Conservation (phyloP, 2,888 invertebrate genomes). For the Atherix ibis region DNA sequence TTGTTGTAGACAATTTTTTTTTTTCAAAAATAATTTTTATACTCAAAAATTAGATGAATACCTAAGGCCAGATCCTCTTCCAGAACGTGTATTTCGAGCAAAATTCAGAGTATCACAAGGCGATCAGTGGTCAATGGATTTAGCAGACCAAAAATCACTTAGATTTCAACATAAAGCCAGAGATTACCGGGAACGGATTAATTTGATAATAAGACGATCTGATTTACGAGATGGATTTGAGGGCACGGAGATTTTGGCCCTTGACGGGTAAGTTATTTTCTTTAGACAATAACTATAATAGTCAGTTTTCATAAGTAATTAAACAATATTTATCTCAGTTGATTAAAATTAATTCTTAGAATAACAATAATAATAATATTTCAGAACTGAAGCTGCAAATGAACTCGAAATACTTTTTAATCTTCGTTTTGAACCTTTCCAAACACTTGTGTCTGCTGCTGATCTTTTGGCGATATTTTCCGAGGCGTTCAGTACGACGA, state of each 20-base stretch:
- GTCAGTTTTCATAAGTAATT: not conserved
- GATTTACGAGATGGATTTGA: slow-evolving; percentile 59
- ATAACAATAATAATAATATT: slow-evolving; percentile 7
- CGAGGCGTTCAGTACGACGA: slow-evolving; percentile 44
- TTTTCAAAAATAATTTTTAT: too few relatives aligned
- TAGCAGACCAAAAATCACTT: slow-evolving; percentile 49
- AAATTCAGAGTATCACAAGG: slow-evolving; percentile 56
- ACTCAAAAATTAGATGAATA: slow-evolving; percentile 32
- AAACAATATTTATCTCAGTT: not conserved
- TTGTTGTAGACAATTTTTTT: too few relatives aligned
- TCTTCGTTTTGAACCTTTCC: slow-evolving; percentile 65
- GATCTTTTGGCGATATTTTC: slow-evolving; percentile 50
- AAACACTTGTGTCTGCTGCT: slow-evolving; percentile 45
- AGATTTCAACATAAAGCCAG: slow-evolving; percentile 57
- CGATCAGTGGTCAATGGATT: slow-evolving; percentile 50
- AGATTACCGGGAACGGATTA: slow-evolving; percentile 59
- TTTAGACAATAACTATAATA: not conserved
- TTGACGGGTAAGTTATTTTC: slow-evolving; percentile 63
- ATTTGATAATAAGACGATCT: slow-evolving; percentile 57
- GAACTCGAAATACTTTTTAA: slow-evolving; percentile 74
- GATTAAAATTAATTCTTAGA: slow-evolving; percentile 2
- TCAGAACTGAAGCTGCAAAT: slow-evolving; percentile 44
- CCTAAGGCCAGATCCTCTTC: slow-evolving; percentile 42
- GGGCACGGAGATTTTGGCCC: slow-evolving; percentile 63
- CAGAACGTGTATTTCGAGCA: slow-evolving; percentile 69